phyloP scores from a whole-genome alignment of 2,113 vertebrate genomes.

The Alaudala cheleensis region DNA sequence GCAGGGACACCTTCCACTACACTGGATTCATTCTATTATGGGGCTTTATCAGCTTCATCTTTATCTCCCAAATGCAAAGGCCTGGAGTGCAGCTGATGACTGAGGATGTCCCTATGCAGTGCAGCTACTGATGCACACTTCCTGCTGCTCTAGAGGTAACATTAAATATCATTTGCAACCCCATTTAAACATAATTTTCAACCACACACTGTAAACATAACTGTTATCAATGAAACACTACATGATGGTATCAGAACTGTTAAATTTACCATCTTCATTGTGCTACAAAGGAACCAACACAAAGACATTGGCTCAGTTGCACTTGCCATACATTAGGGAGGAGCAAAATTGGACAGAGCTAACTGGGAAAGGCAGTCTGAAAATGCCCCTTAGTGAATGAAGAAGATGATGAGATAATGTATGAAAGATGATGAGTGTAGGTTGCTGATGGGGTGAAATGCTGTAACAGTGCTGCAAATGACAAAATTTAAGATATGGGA shows the following conservation, averaged over 20 bases:
- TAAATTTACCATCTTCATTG: not conserved
- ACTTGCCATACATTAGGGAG: not conserved
- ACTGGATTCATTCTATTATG: fast-evolving
- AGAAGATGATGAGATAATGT: not conserved
- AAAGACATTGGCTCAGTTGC: not conserved
- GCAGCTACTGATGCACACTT: not conserved
- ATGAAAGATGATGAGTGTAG: not conserved
- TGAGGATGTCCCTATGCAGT: not conserved
- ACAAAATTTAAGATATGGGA: not conserved
- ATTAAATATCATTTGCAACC: not conserved
- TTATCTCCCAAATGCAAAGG: not conserved
- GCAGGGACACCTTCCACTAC: not conserved
- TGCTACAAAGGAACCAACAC: not conserved
- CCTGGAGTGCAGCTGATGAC: not conserved
- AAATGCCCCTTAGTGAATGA: not conserved
- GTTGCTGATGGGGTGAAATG: not conserved
- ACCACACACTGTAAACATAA: not conserved
- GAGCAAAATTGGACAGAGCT: not conserved
- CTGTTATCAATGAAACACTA: not conserved
- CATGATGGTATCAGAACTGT: not conserved
- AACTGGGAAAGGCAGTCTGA: not conserved
- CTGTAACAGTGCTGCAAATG: not conserved
- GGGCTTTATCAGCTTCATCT: not conserved
- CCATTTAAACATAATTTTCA: not conserved
- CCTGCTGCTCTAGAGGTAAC: not conserved